phyloP scores from a whole-genome alignment of 2,888 invertebrate genomes.

The Liodrosophila aerea region DNA sequence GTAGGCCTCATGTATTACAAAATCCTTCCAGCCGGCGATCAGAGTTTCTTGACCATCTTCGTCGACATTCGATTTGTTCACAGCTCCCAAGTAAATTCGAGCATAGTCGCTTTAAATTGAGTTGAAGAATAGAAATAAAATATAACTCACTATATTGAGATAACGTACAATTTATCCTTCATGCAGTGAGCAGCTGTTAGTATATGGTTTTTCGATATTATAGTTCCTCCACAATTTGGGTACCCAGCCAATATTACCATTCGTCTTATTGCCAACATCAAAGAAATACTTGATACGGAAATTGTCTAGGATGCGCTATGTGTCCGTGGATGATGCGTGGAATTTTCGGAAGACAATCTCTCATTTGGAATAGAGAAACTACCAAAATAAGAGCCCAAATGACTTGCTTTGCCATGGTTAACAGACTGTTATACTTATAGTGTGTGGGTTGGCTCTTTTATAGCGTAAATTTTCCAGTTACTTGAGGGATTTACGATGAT shows the following conservation, averaged over 20 bases:
- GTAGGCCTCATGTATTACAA: not conserved
- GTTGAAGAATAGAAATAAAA: too few species aligned
- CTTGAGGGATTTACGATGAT: not conserved
- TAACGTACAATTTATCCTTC: not conserved
- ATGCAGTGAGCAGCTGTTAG: not conserved
- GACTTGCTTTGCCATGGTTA: not conserved
- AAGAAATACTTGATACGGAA: slow-evolving; percentile 5
- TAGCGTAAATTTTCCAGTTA: not conserved
- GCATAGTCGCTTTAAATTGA: not conserved
- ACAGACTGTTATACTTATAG: not conserved
- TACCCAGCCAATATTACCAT: not conserved
- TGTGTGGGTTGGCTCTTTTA: not conserved
- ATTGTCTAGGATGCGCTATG: not conserved
- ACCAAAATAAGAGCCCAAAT: not conserved
- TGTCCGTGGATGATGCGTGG: not conserved
- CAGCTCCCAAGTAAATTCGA: not conserved
- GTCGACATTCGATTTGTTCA: slow-evolving; percentile 1
- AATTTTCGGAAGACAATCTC: not conserved
- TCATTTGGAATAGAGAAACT: not conserved
- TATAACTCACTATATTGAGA: too few species aligned
- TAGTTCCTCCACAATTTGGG: not conserved
- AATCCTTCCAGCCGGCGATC: not conserved
- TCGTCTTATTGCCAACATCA: not conserved
- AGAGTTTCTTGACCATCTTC: not conserved
- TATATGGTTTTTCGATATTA: not conserved